phyloP scores from a whole-genome alignment of 2,888 invertebrate genomes.

The Calameuta pallipes region DNA sequence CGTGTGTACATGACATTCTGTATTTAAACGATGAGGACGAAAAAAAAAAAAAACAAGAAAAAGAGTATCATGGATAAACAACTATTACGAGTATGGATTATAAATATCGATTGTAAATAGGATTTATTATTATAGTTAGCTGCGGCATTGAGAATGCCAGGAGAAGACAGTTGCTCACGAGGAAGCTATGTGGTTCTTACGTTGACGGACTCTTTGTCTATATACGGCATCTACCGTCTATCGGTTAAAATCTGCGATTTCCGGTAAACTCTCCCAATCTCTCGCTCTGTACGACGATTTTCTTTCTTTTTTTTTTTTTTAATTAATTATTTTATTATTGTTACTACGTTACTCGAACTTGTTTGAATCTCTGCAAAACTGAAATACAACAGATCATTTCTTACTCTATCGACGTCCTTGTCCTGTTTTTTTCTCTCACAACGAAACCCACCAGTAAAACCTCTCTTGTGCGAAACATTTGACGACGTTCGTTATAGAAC shows the following conservation, averaged over 20 bases:
- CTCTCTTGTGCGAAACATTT: neutral
- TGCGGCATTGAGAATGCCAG: conserved; percentile 38
- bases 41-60: conserved; percentile 23
- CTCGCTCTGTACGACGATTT: neutral
- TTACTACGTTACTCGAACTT: conserved; percentile 36
- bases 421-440: neutral
- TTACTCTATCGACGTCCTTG: conserved; percentile 19
- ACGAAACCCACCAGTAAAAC: neutral
- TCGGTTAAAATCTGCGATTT: neutral
- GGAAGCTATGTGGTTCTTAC: conserved; percentile 20
- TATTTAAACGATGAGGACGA: conserved; percentile 19
- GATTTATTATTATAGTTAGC: conserved; percentile 43
- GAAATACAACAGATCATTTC: conserved; percentile 48
- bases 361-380: conserved; percentile 37
- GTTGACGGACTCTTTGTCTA: conserved; percentile 21
- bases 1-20: conserved; percentile 34
- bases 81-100: conserved; percentile 20
- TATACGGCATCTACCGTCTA: conserved; percentile 7
- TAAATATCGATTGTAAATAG: conserved; percentile 51
- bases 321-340: conserved; percentile 30
- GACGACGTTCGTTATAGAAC: neutral
- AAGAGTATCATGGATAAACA: conserved; percentile 20
- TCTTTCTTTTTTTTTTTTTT: neutral
- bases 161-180: conserved; percentile 35
- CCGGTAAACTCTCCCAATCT: neutral